phyloP scores from a whole-genome alignment of 2,797 vertebrate species.

The Pseudopleuronectes americanus region DNA sequence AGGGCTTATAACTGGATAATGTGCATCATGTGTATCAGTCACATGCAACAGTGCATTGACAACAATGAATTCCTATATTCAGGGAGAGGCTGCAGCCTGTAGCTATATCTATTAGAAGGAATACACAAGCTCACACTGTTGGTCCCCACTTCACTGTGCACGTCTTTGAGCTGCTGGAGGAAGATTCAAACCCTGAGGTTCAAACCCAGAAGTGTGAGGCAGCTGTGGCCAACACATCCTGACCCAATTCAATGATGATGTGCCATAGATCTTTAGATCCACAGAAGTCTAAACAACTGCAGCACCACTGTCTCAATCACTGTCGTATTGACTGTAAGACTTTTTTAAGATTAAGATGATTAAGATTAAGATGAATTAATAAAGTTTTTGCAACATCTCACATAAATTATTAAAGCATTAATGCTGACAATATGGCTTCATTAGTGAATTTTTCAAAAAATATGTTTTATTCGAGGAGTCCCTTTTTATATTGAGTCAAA shows the following conservation, averaged over 20 bases:
- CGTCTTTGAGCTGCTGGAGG: background rate
- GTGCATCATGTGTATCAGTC: background rate
- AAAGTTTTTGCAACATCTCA: too few relatives aligned
- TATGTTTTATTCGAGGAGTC: background rate
- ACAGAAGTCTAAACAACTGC: background rate
- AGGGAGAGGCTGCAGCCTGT: background rate
- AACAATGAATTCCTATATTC: background rate
- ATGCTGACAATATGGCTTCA: too few relatives aligned
- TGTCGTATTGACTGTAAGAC: too few relatives aligned
- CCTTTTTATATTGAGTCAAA: background rate
- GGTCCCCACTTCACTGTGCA: background rate
- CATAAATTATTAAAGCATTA: too few relatives aligned
- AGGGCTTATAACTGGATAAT: background rate
- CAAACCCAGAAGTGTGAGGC: background rate
- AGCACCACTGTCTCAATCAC: too few relatives aligned
- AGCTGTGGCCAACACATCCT: background rate
- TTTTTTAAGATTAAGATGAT: too few relatives aligned
- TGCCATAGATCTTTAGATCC: background rate
- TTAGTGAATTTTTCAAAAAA: too few relatives aligned
- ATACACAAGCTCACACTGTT: background rate
- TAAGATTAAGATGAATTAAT: too few relatives aligned
- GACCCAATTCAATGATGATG: background rate
- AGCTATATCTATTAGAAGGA: too few relatives aligned
- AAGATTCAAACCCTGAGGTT: constrained; percentile 6
- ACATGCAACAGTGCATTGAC: background rate